Conservation (phyloP, 2,797 vertebrate genomes). For the Dromococcyx pavoninus region DNA sequence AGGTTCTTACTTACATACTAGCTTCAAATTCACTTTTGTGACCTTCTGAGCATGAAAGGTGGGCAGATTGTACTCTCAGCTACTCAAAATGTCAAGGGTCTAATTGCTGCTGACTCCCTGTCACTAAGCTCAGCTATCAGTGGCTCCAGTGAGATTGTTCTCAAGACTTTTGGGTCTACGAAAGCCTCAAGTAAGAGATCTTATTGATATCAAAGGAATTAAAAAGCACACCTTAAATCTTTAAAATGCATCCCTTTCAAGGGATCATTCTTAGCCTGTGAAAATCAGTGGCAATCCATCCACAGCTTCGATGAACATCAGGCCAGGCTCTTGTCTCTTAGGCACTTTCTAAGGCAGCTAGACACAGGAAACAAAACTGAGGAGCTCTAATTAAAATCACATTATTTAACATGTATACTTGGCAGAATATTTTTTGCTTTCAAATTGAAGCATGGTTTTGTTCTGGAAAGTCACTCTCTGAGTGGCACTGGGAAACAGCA, state of each 20-base stretch:
- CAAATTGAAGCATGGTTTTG: neutral
- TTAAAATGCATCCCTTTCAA: neutral
- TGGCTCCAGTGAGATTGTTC: neutral
- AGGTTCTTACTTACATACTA: neutral
- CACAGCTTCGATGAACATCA: neutral
- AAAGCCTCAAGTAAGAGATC: neutral
- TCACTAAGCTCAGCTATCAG: neutral
- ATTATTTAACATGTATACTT: neutral
- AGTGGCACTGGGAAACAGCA: neutral
- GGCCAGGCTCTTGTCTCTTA: neutral
- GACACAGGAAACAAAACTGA: neutral
- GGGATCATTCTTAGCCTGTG: neutral
- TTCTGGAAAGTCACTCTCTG: neutral
- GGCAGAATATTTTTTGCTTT: neutral
- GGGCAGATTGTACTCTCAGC: neutral
- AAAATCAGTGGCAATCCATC: neutral
- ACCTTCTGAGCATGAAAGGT: neutral
- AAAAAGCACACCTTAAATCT: neutral
- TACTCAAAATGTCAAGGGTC: neutral
- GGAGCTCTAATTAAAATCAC: constrained; percentile 9
- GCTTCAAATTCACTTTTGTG: constrained; percentile 13
- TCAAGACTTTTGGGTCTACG: neutral
- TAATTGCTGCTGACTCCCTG: neutral
- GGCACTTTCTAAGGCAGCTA: neutral
- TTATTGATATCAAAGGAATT: neutral